A percentile compares a stretch with the other conserved stretches of the same genome.
Conservation (phyloP, 2,888 invertebrate species). For the Dasypolia templi region DNA sequence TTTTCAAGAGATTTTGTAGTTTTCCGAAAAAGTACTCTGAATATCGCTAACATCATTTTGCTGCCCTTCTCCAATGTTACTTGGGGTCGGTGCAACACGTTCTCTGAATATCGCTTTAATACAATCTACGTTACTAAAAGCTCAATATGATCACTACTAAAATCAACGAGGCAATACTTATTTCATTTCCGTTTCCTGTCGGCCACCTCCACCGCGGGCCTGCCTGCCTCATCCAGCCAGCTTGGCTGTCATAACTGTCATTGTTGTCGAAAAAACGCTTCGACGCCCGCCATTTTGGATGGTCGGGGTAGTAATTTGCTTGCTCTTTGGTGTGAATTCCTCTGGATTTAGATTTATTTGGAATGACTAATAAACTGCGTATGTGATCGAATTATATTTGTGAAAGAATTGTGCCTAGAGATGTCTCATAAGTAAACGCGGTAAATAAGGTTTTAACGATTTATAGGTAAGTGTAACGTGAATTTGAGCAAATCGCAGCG, state of each 20-base stretch:
- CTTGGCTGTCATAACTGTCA: background rate
- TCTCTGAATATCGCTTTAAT: background rate
- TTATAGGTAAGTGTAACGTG: slow-evolving; percentile 74
- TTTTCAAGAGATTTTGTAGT: background rate
- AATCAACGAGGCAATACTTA: background rate
- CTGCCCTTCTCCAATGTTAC: background rate
- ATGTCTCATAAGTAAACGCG: slow-evolving; percentile 70
- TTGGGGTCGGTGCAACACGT: background rate
- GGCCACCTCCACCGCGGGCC: background rate
- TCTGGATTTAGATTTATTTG: slow-evolving; percentile 26
- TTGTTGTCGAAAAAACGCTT: background rate
- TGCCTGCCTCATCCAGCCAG: too few relatives aligned
- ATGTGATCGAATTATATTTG: slow-evolving; percentile 66
- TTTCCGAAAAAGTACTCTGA: background rate
- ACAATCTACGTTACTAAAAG: background rate
- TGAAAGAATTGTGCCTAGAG: slow-evolving; percentile 70
- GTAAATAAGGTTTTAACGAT: slow-evolving; percentile 67
- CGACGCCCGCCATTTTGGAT: slow-evolving; percentile 53
- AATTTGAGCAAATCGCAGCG: slow-evolving; percentile 29
- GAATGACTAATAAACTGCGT: slow-evolving; percentile 66
- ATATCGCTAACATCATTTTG: background rate
- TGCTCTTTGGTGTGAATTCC: slow-evolving; percentile 27
- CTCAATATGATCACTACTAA: background rate
- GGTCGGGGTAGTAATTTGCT: slow-evolving; percentile 1
- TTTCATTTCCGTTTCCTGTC: slow-evolving; percentile 29